Conservation (phyloP, 2,888 invertebrate species). For the Drosophila borealis region DNA sequence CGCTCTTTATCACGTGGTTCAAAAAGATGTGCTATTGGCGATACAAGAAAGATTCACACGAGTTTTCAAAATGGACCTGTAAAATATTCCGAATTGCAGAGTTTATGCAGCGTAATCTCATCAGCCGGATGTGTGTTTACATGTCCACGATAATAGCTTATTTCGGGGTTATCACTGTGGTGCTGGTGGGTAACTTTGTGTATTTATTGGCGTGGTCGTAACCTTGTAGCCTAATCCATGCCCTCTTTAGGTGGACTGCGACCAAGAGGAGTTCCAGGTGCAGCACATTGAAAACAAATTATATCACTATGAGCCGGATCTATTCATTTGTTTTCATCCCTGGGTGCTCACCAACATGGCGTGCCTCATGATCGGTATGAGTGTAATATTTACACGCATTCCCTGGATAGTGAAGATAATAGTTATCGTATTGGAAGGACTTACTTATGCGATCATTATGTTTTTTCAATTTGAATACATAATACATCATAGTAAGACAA, state of each 20-base stretch:
- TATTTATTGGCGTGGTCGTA: neutral
- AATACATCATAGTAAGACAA: constrained; percentile 88
- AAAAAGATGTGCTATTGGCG: constrained; percentile 89
- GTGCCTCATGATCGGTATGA: constrained; percentile 87
- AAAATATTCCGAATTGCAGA: constrained; percentile 78
- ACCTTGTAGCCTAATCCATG: neutral
- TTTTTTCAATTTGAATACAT: constrained; percentile 86
- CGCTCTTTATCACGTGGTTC: constrained; percentile 91
- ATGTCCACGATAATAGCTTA: constrained; percentile 88
- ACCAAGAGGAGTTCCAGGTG: constrained; percentile 37
- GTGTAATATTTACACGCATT: constrained; percentile 93
- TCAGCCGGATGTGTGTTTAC: constrained; percentile 88
- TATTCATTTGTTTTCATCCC: constrained; percentile 76
- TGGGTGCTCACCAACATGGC: constrained; percentile 86
- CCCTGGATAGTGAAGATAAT: constrained; percentile 92
- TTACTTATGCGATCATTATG: constrained; percentile 89
- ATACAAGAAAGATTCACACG: constrained; percentile 43
- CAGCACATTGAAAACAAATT: constrained; percentile 44
- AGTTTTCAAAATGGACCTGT: constrained; percentile 22
- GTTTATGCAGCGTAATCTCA: constrained; percentile 87
- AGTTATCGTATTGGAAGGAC: constrained; percentile 86
- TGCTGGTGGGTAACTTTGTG: constrained; percentile 39
- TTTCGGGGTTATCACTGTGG: constrained; percentile 84
- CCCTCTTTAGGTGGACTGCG: constrained; percentile 35
- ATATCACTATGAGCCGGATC: constrained; percentile 38